These are phyloP conservation scores for Sicus ferrugineus DNA, from an alignment of 2,888 invertebrate genomes.

Conservation along the genomic window DNA sequence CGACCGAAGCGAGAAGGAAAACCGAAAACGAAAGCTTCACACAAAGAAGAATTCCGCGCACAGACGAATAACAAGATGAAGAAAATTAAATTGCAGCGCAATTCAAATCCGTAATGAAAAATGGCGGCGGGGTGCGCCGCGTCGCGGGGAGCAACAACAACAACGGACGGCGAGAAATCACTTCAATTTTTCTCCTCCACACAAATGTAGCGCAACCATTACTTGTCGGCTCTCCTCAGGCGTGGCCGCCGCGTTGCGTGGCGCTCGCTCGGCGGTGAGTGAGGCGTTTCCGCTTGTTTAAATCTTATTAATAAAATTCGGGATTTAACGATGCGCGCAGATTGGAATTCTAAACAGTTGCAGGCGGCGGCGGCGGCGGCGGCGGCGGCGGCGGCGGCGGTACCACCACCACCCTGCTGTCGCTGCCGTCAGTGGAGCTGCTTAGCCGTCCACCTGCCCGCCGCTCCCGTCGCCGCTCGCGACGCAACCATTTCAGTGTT, in stretches of 20 bases:
- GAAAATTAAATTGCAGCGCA: neutral
- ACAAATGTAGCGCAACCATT: constrained; percentile 44
- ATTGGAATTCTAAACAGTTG: constrained; percentile 37
- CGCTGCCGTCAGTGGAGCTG: too few relatives aligned
- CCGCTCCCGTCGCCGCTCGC: neutral
- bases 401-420: constrained; percentile 12
- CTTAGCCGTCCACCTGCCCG: too few relatives aligned
- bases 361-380: too few relatives aligned
- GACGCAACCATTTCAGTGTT: constrained; percentile 5
- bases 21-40: neutral
- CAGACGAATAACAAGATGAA: neutral
- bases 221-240: constrained; percentile 37
- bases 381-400: too few relatives aligned
- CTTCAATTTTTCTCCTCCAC: constrained; percentile 14
- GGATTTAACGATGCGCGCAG: constrained; percentile 34
- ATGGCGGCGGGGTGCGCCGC: neutral
- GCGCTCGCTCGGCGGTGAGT: constrained; percentile 34
- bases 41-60: neutral
- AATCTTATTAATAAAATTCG: constrained; percentile 43
- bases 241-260: constrained; percentile 29
- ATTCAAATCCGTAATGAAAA: neutral
- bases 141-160: neutral
- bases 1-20: neutral
- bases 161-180: constrained; percentile 13
- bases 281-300: constrained; percentile 41